Evolutionary conservation across 2,888 invertebrate genomes (phyloP), one percentile per base, ranked within the genome.

Genomic region (Acleris literana): DNA sequence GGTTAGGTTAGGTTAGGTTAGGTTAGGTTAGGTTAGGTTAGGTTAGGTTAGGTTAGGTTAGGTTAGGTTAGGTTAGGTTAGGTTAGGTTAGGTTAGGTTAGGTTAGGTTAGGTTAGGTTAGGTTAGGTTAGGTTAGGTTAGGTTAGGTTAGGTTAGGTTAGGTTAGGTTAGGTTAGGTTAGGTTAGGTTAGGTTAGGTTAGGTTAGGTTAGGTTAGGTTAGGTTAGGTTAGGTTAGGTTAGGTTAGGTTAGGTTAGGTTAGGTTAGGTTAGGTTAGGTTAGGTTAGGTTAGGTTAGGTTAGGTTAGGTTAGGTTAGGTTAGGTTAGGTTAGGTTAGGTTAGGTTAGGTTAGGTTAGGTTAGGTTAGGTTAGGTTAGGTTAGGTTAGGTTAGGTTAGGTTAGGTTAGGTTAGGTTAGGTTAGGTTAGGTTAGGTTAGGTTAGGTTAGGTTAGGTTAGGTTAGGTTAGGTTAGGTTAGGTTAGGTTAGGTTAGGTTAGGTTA

Each of bases 51-150:
- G 59, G 54, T 46, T 58, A 59, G 39, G 59, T 25, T 11, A 33
- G 59, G 46, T 48, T 44, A 44, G 59, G 54, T 44, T 39, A 58
- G 64, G 64, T 59, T 58, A 48, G 59, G 64, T 59, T 58, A 59
- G 59, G 59, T 9, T 59, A 39, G 39, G 59, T 58, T 53, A 59
- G 60, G 29, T 43, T 59, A 43, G 39, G 43, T 57, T 43, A 18
- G 57, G 43, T 29, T 51, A 53, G 44, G 58, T 52, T 52, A 20
- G 6, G 46, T 39, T 39, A 39, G 39, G 39, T 39, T 39, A 39
- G 44, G 18, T 25, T 55, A 63, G 69, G 65, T 69, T 69, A 69
- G 69, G 69, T 69, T 69, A 69, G 69, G 69, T 69, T 49, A 18
- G 49, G 49, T 39, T 39, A 39, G 39, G 49, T 49, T 49, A 17